A percentile compares a stretch with the other conserved stretches of the same genome.
phyloP scores from a whole-genome alignment of 2,113 vertebrate species.

The Periophthalmus modestus region DNA sequence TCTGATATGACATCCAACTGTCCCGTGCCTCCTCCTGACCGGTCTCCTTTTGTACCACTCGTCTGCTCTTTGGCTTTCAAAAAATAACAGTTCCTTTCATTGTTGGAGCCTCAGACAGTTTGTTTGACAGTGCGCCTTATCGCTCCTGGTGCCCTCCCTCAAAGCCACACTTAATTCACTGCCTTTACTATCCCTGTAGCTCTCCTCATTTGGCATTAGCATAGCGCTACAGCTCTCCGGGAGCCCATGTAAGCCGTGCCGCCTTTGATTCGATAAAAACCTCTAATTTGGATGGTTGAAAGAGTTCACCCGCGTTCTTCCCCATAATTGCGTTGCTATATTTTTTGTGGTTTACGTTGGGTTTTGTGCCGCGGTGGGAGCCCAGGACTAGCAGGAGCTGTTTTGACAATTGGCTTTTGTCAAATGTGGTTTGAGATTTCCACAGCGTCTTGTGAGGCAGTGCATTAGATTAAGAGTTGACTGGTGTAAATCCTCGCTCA shows the following conservation, averaged over 20 bases:
- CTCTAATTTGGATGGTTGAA: conserved; percentile 70
- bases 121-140: conserved; percentile 65
- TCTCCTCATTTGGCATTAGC: conserved; percentile 68
- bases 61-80: conserved; percentile 19
- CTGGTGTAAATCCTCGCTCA: conserved; percentile 50
- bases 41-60: not conserved
- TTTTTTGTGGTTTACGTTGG: conserved; percentile 59
- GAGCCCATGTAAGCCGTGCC: conserved; percentile 41
- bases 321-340: conserved; percentile 7
- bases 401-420: conserved; percentile 59
- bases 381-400: conserved; percentile 8
- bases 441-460: conserved; percentile 34
- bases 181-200: conserved; percentile 31
- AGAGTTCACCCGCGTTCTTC: conserved; percentile 55
- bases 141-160: conserved; percentile 48
- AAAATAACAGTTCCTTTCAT: conserved; percentile 39
- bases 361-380: conserved; percentile 32
- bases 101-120: conserved; percentile 50
- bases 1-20: not conserved
- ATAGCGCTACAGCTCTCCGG: conserved; percentile 56
- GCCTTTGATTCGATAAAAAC: conserved; percentile 74
- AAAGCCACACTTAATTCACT: conserved; percentile 45
- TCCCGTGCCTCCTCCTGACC: not conserved
- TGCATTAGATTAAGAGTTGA: conserved; percentile 57
- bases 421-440: conserved; percentile 54